Conservation (phyloP, 2,113 vertebrate species). For the Hemiscyllium ocellatum region DNA sequence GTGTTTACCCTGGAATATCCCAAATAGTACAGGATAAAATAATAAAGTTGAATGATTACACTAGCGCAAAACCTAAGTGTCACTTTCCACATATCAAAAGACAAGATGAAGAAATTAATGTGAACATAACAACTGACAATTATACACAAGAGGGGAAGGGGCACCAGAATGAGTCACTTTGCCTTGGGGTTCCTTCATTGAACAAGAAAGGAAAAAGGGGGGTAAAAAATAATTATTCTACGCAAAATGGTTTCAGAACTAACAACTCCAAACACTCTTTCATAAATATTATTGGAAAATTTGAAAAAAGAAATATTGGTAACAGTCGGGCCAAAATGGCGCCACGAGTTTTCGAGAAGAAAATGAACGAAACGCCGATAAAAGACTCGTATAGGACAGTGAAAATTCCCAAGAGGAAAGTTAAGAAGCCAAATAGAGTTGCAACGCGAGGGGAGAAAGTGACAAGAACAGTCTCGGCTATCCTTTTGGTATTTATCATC, state of each 20-base stretch:
- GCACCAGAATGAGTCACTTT: constrained; percentile 90
- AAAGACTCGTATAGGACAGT: constrained; percentile 82
- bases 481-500: constrained; percentile 91
- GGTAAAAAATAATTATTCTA: constrained; percentile 53
- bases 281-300: constrained; percentile 85
- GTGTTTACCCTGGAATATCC: too few relatives aligned
- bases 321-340: constrained; percentile 79
- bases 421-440: constrained; percentile 76
- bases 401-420: constrained; percentile 93
- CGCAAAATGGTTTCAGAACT: constrained; percentile 64
- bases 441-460: constrained; percentile 94
- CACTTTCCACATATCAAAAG: constrained; percentile 67
- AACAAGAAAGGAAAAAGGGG: constrained; percentile 72
- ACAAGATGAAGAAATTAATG: constrained; percentile 79
- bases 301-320: constrained; percentile 73
- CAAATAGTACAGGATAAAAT: constrained; percentile 56
- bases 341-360: constrained; percentile 51
- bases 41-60: constrained; percentile 83
- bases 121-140: constrained; percentile 60
- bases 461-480: constrained; percentile 93
- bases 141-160: constrained; percentile 81
- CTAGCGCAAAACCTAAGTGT: constrained; percentile 56
- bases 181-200: constrained; percentile 71
- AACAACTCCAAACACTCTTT: constrained; percentile 87
- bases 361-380: constrained; percentile 72